A percentile compares a stretch with the other conserved stretches of the same genome.
These are phyloP conservation scores for Zaprionus ornatus DNA, from an alignment of 1,140 invertebrate genomes.

Conservation along the genomic window DNA sequence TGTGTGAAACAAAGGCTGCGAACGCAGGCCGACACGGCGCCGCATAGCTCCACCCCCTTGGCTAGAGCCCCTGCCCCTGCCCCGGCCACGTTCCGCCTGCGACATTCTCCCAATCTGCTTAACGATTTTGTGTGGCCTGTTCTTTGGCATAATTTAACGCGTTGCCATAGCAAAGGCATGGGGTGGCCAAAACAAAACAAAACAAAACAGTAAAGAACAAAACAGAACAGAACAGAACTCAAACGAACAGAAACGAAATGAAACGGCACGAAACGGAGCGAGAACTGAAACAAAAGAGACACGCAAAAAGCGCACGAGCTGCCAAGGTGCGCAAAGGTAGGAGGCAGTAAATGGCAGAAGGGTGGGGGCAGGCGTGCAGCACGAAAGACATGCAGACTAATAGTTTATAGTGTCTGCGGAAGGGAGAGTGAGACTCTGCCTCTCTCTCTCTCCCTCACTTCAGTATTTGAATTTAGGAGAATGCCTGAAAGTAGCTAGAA, in stretches of 20 bases:
- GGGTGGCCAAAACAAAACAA: conserved; percentile 74
- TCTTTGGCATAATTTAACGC: conserved; percentile 73
- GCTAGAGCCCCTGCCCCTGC: not conserved
- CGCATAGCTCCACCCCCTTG: not conserved
- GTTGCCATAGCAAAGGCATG: conserved; percentile 69
- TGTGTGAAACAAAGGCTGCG: conserved; percentile 48
- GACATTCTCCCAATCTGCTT: conserved; percentile 64
- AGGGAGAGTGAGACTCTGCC: not conserved
- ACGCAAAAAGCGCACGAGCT: conserved; percentile 41
- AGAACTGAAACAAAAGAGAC: conserved; percentile 52
- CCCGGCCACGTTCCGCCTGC: not conserved
- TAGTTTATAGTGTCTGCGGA: conserved; percentile 10
- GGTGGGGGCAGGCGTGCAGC: not conserved
- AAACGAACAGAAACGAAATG: conserved; percentile 51
- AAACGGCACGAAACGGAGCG: conserved; percentile 52
- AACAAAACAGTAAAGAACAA: conserved; percentile 43
- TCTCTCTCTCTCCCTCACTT: conserved; percentile 11
- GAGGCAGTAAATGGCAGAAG: conserved; percentile 24
- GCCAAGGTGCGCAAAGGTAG: conserved; percentile 66
- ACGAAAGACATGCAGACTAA: conserved; percentile 16
- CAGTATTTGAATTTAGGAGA: conserved; percentile 63
- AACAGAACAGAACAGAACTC: conserved; percentile 34
- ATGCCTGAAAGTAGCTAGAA: conserved; percentile 63
- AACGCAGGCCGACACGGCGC: conserved; percentile 7
- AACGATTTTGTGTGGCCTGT: conserved; percentile 51